Conservation (phyloP, 2,797 vertebrate genomes). For the Holocentrus rufus region DNA sequence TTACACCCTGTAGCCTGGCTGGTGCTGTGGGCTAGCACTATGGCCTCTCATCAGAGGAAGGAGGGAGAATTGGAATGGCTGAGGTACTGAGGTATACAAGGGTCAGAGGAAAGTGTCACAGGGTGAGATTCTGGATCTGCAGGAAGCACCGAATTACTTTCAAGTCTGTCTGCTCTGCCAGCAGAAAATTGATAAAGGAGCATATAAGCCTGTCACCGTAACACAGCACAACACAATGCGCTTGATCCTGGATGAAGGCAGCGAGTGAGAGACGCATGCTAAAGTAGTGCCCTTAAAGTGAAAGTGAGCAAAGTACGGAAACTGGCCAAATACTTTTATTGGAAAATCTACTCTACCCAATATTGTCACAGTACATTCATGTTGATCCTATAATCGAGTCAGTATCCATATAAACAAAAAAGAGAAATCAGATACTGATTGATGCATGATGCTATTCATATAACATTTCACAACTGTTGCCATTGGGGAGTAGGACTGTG, state of each 20-base stretch:
- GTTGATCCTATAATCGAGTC: too few relatives aligned
- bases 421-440: too few relatives aligned
- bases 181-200: constrained; percentile 41
- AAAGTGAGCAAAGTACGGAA: constrained; percentile 53
- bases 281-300: constrained; percentile 40
- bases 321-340: constrained; percentile 44
- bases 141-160: constrained; percentile 58
- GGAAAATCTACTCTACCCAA: background rate
- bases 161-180: constrained; percentile 31
- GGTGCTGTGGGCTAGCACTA: constrained; percentile 44
- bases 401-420: too few relatives aligned
- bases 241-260: constrained; percentile 34
- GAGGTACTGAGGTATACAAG: constrained; percentile 41
- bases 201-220: constrained; percentile 34
- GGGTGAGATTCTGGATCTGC: constrained; percentile 32
- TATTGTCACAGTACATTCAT: too few relatives aligned
- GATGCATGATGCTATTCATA: too few relatives aligned
- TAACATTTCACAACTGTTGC: too few relatives aligned
- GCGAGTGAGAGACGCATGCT: constrained; percentile 32
- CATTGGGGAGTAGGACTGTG: too few relatives aligned
- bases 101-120: constrained; percentile 48
- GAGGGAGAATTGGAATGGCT: constrained; percentile 36
- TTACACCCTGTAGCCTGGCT: constrained; percentile 80
- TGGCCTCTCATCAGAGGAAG: constrained; percentile 54
- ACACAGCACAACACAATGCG: constrained; percentile 30